Percentiles rank a stretch among this genome's conserved stretches.
Conservation (phyloP, 2,113 vertebrate genomes). For the Silurus asotus region DNA sequence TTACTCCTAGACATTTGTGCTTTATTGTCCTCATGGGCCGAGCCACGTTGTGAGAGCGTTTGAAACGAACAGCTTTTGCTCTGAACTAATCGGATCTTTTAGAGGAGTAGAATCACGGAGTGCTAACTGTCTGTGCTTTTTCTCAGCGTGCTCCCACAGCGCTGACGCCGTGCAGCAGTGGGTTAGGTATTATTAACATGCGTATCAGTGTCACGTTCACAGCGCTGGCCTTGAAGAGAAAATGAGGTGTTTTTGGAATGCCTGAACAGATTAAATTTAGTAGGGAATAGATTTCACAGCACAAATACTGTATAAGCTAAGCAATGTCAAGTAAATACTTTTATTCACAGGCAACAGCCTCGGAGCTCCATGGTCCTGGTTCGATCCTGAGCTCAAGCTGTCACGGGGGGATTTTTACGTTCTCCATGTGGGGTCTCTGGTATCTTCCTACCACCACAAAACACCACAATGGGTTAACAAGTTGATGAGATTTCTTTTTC, state of each 20-base stretch:
- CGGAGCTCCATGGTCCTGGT: neutral
- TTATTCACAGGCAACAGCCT: neutral
- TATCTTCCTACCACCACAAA: neutral
- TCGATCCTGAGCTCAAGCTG: neutral
- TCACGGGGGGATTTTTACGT: neutral
- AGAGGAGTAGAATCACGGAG: slow-evolving; percentile 4
- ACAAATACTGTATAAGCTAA: slow-evolving; percentile 26
- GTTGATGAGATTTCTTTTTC: neutral
- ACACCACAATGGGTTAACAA: neutral
- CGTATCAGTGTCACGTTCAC: slow-evolving; percentile 25
- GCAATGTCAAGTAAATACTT: slow-evolving; percentile 3
- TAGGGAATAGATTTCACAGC: slow-evolving; percentile 1
- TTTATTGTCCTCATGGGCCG: neutral
- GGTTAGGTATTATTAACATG: slow-evolving; percentile 25
- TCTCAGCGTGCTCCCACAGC: neutral
- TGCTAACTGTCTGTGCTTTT: slow-evolving; percentile 1
- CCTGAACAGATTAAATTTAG: slow-evolving; percentile 26
- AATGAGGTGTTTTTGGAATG: slow-evolving; percentile 31
- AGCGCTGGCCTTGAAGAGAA: slow-evolving; percentile 29
- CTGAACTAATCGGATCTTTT: slow-evolving; percentile 3
- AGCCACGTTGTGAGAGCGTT: neutral
- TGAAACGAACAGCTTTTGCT: neutral
- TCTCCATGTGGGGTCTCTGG: neutral
- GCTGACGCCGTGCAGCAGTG: slow-evolving; percentile 1
- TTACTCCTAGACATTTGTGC: neutral